Conservation (phyloP, 2,113 vertebrate species). For the Rana temporaria region DNA sequence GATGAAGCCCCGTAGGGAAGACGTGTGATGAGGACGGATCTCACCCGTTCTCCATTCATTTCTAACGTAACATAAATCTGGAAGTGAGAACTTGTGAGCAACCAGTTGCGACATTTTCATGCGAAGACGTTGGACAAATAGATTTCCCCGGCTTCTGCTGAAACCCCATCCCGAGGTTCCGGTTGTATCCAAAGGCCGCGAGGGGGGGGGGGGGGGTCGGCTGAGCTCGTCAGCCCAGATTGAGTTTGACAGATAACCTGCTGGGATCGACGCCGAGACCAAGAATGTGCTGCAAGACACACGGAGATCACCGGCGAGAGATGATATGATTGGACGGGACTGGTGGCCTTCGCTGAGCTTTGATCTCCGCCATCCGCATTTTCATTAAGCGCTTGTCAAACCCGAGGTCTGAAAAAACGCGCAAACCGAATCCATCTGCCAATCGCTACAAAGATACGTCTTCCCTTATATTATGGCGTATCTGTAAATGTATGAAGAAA, state of each 20-base stretch:
- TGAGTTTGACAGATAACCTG: conserved; percentile 53
- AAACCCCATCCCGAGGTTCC: conserved; percentile 47
- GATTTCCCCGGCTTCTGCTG: conserved; percentile 35
- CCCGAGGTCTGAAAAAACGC: too few relatives aligned
- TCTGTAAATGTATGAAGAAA: too few relatives aligned
- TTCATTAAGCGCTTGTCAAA: neutral
- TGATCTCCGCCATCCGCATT: conserved; percentile 22
- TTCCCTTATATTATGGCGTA: too few relatives aligned
- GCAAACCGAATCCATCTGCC: too few relatives aligned
- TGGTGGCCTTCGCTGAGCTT: conserved; percentile 24
- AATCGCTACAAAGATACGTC: too few relatives aligned
- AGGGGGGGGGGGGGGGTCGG: too few relatives aligned
- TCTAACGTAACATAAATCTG: too few relatives aligned
- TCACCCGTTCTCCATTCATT: too few relatives aligned
- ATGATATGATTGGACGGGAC: conserved; percentile 43
- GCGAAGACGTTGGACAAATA: conserved; percentile 18
- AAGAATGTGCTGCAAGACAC: conserved; percentile 47
- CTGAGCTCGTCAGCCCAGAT: conserved; percentile 44
- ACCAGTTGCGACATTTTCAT: conserved; percentile 17
- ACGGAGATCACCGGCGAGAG: conserved; percentile 36
- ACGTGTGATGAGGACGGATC: too few relatives aligned
- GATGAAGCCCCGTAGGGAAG: too few relatives aligned
- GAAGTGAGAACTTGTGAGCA: neutral
- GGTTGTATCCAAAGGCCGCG: conserved; percentile 38
- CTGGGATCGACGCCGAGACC: conserved; percentile 42